Base-by-base conservation (phyloP, 2,888 invertebrate genomes). In the Hypercompe scribonia region DNA sequence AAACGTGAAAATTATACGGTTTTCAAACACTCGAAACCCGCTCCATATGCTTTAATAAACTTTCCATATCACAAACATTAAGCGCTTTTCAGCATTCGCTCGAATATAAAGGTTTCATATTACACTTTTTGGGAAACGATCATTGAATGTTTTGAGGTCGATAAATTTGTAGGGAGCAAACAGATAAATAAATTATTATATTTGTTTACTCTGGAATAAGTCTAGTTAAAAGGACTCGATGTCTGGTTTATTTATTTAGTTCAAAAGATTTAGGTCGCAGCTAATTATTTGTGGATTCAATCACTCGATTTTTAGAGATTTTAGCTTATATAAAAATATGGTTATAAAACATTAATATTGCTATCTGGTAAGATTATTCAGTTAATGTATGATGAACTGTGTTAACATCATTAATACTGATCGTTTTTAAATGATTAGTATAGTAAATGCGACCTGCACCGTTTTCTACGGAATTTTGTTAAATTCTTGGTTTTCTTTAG, bases 1-100 rank as follows among this genome's bases (percentile, higher is more conserved):
- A 84, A 83, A 90, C 89, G 90, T 90, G 90, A 83, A 90, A 90
- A 91, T 91, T 90, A 90, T 90, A 90, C 86, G 85, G 84, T 84
- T 84, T 86, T 81, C 84, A 80, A 81, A 65, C 76, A 76, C 77
- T 80, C 78, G n/a, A 68, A 75, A 67, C 54, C 81, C 76, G 78
- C 78, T 75, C 75, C 81, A 77, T 84, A 84, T 80, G 87, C 76
- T 84, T 84, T 84, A 87, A 80, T 86, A 82, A 85, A 80, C 81
- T 80, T 80, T 81, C 77, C 70, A 70, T 82, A 77, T 84, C 78
- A 84, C 81, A 86, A 85, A 75, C 74, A 70, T 70, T 64, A 34
- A 70, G 31, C 42, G 63, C 46, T 42, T 64, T 70, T 21, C n/a
- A 63, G 39, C 63, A 34, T 46, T 69, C 24, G 31, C 31, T 54